A percentile compares a stretch with the other conserved stretches of the same genome.
Conservation (phyloP, 1,140 invertebrate genomes). For the Drosophila sp. region DNA sequence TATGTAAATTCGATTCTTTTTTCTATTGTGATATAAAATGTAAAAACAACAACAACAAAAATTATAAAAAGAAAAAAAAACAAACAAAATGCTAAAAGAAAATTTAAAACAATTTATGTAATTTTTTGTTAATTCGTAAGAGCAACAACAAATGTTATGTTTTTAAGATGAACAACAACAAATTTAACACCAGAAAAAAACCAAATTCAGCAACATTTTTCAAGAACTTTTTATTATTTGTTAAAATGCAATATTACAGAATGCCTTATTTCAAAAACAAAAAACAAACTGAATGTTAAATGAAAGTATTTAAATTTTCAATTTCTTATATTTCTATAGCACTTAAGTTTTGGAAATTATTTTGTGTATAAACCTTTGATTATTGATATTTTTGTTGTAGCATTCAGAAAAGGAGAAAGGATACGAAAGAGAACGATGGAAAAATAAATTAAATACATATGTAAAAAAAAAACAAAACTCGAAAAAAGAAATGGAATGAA, state of each 20-base stretch:
- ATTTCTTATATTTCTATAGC: conserved; percentile 19
- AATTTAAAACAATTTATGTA: conserved; percentile 55
- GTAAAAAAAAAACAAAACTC: conserved; percentile 42
- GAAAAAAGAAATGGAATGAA: background rate
- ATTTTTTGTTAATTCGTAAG: conserved; percentile 65
- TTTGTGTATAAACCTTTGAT: conserved; percentile 24
- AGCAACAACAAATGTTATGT: conserved; percentile 32
- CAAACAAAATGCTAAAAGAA: conserved; percentile 65
- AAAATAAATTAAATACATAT: conserved; percentile 71
- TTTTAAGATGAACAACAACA: conserved; percentile 34
- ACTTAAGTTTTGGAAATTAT: conserved; percentile 10
- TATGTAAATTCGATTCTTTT: conserved; percentile 75
- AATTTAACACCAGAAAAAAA: conserved; percentile 34
- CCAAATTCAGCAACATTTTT: conserved; percentile 30
- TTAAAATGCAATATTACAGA: conserved; percentile 64
- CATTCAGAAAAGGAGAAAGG: conserved; percentile 35
- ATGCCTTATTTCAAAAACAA: conserved; percentile 68
- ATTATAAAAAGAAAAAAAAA: conserved; percentile 43
- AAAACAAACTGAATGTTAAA: conserved; percentile 49
- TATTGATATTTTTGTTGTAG: conserved; percentile 73
- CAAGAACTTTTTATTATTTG: conserved; percentile 15
- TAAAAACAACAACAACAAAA: conserved; percentile 27
- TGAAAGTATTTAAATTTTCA: conserved; percentile 32
- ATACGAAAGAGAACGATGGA: conserved; percentile 28
- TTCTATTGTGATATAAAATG: conserved; percentile 80